Base-by-base conservation (phyloP, 2,888 invertebrate species). In the Drosophila quasianomalipes region DNA sequence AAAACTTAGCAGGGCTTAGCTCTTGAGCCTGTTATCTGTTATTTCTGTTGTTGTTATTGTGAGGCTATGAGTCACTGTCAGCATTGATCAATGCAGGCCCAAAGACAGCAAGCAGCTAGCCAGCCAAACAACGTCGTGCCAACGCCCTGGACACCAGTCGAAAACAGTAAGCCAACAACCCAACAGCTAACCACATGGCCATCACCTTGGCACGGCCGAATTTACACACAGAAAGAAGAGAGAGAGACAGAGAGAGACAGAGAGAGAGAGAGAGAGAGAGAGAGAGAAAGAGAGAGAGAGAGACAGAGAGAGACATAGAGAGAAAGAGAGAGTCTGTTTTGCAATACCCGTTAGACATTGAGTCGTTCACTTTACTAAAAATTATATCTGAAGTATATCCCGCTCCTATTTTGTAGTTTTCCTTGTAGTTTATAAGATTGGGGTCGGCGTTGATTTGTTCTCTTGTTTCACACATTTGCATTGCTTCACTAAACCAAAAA, bases 51-150 rank as follows among this genome's bases (percentile, higher is more conserved):
- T 12, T 65, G 47, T 16, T 57, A 33, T 41, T 60, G 54, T 49
- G 55, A 28, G 61, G 61, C 59, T 31, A 75, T 76, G 71, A 75
- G 60, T 78, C 78, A 75, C 69, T 75, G 68, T 68, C 71, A 75
- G 69, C 74, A 70, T 74, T 64, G 74, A 78, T 78, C 74, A 74
- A 70, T 74, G 65, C 58, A 37, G 47, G 59, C 47, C 31, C 59
- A 72, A 31, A 35, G 51, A 62, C 49, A 61, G 53, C 62, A 39
- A 37, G 37, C 39, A 55, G 37, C 28, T n/a, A 30, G 19, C n/a
- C 49, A 59, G 49, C 19, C 41, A 5, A 22, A 26, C 30, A 64
- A 35, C 33, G 35, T n/a, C 19, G 26, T 39, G 59, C 73, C 76
- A 63, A 67, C 67, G 26, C 33, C 37, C 59, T 37, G 57, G 10